Evolutionary conservation across 2,888 invertebrate species (phyloP), one percentile per base, ranked within the genome.

Genomic region (Pyralis farinalis): DNA sequence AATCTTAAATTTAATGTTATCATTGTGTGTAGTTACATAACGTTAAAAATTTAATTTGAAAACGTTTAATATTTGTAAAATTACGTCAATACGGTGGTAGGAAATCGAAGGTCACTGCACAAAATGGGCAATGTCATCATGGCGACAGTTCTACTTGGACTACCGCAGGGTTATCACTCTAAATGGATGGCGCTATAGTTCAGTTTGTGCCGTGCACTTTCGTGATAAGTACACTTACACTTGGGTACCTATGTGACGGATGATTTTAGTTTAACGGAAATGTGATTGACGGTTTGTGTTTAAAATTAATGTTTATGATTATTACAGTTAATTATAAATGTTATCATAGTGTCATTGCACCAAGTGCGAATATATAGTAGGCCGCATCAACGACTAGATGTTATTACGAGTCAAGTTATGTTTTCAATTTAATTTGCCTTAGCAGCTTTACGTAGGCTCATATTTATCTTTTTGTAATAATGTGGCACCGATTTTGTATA

Each of bases 11-110:
- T 54, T 66, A 67, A 63, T 63, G 60, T 68, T 71, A 65, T 63
- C 58, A 63, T 65, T 58, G 55, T 71, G 61, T 67, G 58, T 67
- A 69, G 58, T 62, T 62, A 58, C 59, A 46, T 58, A 64, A 60
- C 74, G 78, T 78, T 74, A 57, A 76, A 77, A 80, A 79, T 81
- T 65, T 78, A 49, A 81, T 82, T 82, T 83, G 77, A 70, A 47
- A 72, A 74, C 75, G 77, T 77, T 71, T 71, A 69, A 59, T 60
- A 72, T 66, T 70, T 68, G 48, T 55, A 48, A 51, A 39, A 30
- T 33, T 28, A 46, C 51, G 57, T 60, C 55, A 55, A 62, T 57
- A 57, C 51, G 44, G 41, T 53, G 40, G 45, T 49, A 58, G 37
- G 45, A 41, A 32, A 34, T 10, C 51, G 45, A 44, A 55, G 50